Evolutionary conservation across 1,140 invertebrate genomes (phyloP).

Genomic region (Pristionchus pacificus): DNA sequence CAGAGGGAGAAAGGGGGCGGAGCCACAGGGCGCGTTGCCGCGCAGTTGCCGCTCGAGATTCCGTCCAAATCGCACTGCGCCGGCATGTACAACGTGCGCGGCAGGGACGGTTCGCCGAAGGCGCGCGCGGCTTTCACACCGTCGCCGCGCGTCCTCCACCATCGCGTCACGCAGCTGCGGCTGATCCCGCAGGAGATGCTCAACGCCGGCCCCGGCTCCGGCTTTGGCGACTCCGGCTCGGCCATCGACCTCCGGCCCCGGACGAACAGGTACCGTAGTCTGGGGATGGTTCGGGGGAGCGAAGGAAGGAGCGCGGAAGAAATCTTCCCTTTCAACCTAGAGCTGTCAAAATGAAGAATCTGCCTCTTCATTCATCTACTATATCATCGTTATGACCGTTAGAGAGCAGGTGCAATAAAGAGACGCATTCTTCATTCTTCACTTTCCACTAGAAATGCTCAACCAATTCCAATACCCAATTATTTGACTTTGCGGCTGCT

Average conservation of each 20-base stretch:
- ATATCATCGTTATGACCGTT: background rate
- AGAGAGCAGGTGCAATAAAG: too few relatives aligned
- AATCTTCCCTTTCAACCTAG: background rate
- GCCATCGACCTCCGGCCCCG: conserved; percentile 9
- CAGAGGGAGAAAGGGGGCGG: background rate
- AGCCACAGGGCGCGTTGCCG: background rate
- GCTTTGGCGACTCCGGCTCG: background rate
- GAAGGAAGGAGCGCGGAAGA: background rate
- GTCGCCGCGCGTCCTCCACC: conserved; percentile 13
- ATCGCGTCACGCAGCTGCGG: conserved; percentile 18
- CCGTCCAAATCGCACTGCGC: too few relatives aligned
- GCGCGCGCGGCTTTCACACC: background rate
- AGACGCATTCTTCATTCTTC: too few relatives aligned
- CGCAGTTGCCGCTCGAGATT: background rate
- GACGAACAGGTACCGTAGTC: conserved; percentile 13
- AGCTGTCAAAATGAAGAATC: background rate
- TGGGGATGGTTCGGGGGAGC: background rate
- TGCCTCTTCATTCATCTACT: background rate
- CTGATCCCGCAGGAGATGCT: conserved; percentile 7
- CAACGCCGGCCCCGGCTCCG: background rate
- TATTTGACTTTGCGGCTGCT: too few relatives aligned
- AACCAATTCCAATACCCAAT: too few relatives aligned
- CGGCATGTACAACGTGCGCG: too few relatives aligned
- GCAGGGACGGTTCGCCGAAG: background rate
- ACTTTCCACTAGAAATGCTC: too few relatives aligned